Conservation (phyloP, 2,888 invertebrate genomes). For the Cataglyphis livida region DNA sequence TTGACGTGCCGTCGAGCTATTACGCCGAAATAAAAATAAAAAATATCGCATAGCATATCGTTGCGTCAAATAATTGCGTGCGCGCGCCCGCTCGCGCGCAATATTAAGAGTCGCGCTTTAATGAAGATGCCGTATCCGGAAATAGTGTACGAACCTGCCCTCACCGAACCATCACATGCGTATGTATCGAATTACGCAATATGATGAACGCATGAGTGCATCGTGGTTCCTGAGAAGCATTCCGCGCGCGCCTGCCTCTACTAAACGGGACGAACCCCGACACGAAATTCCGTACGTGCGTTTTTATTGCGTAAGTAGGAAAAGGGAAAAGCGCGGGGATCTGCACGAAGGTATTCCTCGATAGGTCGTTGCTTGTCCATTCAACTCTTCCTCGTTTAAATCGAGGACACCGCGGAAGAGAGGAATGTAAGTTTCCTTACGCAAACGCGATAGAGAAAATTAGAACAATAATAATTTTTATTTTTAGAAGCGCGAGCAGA, state of each 20-base stretch:
- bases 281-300: conserved; percentile 64
- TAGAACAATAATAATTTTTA: conserved; percentile 22
- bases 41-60: not conserved
- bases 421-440: not conserved
- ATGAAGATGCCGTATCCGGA: conserved; percentile 24
- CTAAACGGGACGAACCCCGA: conserved; percentile 19
- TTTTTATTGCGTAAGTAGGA: conserved; percentile 40
- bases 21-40: conserved; percentile 62
- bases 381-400: conserved; percentile 11
- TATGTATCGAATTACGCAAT: conserved; percentile 11
- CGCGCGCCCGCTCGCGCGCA: not conserved
- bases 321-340: not conserved
- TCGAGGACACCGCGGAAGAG: not conserved
- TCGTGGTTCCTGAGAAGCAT: conserved; percentile 27
- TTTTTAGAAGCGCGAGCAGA: not conserved
- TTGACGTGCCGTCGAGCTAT: conserved; percentile 68
- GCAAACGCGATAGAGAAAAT: not conserved
- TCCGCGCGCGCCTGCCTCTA: conserved; percentile 64
- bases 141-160: not conserved
- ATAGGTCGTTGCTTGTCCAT: conserved; percentile 10
- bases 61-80: conserved; percentile 24
- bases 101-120: conserved; percentile 73
- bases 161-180: not conserved
- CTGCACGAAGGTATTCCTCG: not conserved
- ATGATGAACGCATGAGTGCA: not conserved